A percentile compares a stretch with the other conserved stretches of the same genome.
phyloP scores from a whole-genome alignment of 2,113 vertebrate species.

The Daubentonia madagascariensis region DNA sequence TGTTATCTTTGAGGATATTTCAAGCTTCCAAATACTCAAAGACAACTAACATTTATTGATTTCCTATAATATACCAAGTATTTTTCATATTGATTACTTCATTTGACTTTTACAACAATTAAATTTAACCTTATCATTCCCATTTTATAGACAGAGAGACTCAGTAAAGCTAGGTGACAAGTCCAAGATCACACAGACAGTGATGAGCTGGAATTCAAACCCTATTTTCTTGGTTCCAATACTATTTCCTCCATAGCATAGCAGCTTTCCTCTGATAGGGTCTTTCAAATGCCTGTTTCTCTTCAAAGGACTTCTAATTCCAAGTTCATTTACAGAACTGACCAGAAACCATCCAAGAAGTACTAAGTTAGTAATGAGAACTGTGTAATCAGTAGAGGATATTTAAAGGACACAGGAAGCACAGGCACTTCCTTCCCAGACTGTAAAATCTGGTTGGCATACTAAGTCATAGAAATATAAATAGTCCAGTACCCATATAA shows the following conservation, averaged over 20 bases:
- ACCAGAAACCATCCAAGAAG: conserved; percentile 7
- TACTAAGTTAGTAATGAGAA: conserved; percentile 15
- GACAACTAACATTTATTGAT: neutral
- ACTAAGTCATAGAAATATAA: conserved; percentile 60
- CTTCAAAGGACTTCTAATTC: neutral
- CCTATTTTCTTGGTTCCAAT: neutral
- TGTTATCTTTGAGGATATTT: conserved; percentile 33
- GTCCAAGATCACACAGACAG: neutral
- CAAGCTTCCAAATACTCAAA: neutral
- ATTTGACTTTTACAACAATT: neutral
- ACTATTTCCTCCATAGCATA: neutral
- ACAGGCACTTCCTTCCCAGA: conserved; percentile 39
- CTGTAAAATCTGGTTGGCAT: conserved; percentile 43
- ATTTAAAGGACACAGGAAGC: conserved; percentile 49
- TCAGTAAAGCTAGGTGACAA: neutral
- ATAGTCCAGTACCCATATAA: conserved; percentile 47
- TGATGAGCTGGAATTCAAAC: neutral
- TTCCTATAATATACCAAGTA: neutral
- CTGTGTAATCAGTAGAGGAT: conserved; percentile 25
- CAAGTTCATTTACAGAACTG: conserved; percentile 15
- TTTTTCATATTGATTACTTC: neutral
- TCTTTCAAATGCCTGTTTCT: conserved; percentile 10
- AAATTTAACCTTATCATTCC: neutral
- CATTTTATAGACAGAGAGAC: neutral
- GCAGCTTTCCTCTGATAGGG: neutral